phyloP scores from a whole-genome alignment of 2,113 vertebrate species.

The Pipa parva region DNA sequence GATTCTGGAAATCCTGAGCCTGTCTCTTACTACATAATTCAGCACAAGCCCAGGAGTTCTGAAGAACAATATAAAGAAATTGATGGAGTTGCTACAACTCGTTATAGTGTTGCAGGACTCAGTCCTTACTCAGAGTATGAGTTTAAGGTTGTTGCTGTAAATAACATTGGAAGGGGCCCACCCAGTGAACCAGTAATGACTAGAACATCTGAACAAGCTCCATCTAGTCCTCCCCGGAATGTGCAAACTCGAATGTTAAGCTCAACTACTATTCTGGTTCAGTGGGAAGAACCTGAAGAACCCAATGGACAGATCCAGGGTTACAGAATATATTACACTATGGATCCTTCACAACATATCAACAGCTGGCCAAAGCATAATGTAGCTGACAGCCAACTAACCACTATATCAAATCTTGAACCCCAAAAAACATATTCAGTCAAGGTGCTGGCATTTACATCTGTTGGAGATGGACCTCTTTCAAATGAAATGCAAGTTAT shows the following conservation, averaged over 20 bases:
- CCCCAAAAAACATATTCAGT: slow-evolving; percentile 96
- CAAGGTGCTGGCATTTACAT: slow-evolving; percentile 94
- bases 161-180: slow-evolving; percentile 92
- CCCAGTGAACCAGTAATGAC: slow-evolving; percentile 89
- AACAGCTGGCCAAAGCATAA: slow-evolving; percentile 97
- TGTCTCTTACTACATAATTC: slow-evolving; percentile 95
- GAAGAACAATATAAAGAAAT: slow-evolving; percentile 95
- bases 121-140: slow-evolving; percentile 98
- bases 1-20: slow-evolving; percentile 97
- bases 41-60: slow-evolving; percentile 88
- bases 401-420: slow-evolving; percentile 88
- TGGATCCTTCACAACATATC: slow-evolving; percentile 83
- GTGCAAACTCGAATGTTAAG: slow-evolving; percentile 95
- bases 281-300: slow-evolving; percentile 97
- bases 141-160: slow-evolving; percentile 92
- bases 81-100: slow-evolving; percentile 92
- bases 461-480: slow-evolving; percentile 93
- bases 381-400: slow-evolving; percentile 87
- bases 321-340: slow-evolving; percentile 94
- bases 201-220: slow-evolving; percentile 93
- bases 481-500: slow-evolving; percentile 96
- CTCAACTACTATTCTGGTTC: slow-evolving; percentile 90
- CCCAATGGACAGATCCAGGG: slow-evolving; percentile 96
- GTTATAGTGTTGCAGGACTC: slow-evolving; percentile 94
- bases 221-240: slow-evolving; percentile 89